Conservation (phyloP, 2,113 vertebrate species). For the Elanus axillaris region DNA sequence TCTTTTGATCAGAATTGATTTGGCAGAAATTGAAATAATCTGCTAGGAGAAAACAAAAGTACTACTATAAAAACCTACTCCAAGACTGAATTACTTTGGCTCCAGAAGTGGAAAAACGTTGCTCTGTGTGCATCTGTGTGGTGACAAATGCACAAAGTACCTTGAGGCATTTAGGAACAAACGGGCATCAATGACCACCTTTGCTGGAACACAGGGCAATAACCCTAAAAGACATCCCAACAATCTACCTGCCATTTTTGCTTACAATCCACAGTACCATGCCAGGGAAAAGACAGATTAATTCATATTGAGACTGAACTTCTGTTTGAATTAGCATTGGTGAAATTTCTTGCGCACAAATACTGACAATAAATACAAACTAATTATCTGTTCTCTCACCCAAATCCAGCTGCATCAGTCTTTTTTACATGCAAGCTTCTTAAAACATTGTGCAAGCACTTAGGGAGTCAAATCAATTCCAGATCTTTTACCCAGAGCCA, state of each 20-base stretch:
- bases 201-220: accelerated
- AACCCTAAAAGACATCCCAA: neutral
- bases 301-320: neutral
- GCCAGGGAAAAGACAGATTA: neutral
- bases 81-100: neutral
- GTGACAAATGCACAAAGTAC: neutral
- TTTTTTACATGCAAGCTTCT: neutral
- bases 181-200: neutral
- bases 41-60: neutral
- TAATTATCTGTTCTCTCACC: neutral
- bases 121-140: neutral
- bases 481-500: neutral
- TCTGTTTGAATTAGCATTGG: neutral
- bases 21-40: conserved; percentile 20
- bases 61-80: neutral
- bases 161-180: neutral
- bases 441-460: neutral
- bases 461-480: neutral
- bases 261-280: neutral
- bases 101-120: neutral
- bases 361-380: neutral
- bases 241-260: neutral
- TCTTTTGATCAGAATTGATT: neutral
- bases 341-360: neutral
- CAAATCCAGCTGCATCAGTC: neutral